phyloP scores from a whole-genome alignment of 2,797 vertebrate species.

The Hipposideros larvatus region DNA sequence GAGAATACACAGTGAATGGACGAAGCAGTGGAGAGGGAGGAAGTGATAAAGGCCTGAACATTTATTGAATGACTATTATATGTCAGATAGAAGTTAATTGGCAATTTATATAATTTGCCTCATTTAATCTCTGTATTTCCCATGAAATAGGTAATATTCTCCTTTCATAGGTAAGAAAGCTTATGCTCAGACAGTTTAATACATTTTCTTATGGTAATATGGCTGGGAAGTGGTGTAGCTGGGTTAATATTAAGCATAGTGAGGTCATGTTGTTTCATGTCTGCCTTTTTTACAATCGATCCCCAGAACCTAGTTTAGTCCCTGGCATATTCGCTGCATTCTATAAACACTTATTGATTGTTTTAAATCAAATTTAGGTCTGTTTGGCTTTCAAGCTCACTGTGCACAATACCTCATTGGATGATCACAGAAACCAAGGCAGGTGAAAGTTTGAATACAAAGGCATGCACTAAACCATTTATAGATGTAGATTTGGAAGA shows the following conservation, averaged over 20 bases:
- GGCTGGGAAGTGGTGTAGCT: neutral
- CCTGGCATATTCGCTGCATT: neutral
- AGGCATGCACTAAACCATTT: neutral
- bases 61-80: neutral
- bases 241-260: neutral
- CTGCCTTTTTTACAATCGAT: constrained; percentile 9
- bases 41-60: neutral
- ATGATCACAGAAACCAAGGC: constrained; percentile 40
- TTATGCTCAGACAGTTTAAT: constrained; percentile 23
- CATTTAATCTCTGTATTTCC: constrained; percentile 51
- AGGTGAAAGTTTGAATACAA: constrained; percentile 26
- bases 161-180: neutral
- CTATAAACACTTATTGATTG: constrained; percentile 7
- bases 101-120: constrained; percentile 50
- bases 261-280: neutral
- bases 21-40: neutral
- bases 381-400: constrained; percentile 29
- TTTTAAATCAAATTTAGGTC: constrained; percentile 44
- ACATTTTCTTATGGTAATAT: neutral
- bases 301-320: neutral
- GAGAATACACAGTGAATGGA: neutral
- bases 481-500: constrained; percentile 24
- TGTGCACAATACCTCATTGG: neutral
- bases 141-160: neutral
- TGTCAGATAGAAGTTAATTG: neutral